Evolutionary conservation across 2,113 vertebrate genomes (phyloP).

Genomic region (Acanthisitta chloris): DNA sequence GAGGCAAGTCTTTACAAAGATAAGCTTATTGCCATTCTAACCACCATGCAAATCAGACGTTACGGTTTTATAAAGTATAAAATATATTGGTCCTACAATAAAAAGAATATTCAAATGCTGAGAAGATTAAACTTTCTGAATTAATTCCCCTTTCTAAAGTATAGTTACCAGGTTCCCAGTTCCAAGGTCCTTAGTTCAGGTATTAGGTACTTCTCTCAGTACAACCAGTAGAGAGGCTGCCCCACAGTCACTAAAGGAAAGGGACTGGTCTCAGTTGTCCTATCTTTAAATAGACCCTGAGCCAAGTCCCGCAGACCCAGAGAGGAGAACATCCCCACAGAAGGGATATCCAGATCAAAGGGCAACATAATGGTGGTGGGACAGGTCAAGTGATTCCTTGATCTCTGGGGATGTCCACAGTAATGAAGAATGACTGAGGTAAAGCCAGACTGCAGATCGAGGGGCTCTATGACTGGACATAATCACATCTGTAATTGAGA

Average conservation of each 20-base stretch:
- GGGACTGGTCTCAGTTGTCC: background rate
- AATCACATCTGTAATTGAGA: background rate
- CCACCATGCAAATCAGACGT: background rate
- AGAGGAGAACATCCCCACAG: background rate
- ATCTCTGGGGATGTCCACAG: fast-evolving
- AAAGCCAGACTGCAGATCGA: background rate
- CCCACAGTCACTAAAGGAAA: background rate
- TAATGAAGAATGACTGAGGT: fast-evolving
- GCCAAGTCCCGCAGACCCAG: background rate
- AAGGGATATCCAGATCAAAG: background rate
- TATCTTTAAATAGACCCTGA: background rate
- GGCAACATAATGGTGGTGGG: background rate
- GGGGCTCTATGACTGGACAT: background rate
- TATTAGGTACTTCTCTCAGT: background rate
- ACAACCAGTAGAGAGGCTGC: background rate
- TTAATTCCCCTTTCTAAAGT: background rate
- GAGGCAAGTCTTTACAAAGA: background rate
- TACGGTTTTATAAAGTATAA: background rate
- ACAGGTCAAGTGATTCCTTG: too few species aligned
- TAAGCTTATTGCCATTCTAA: background rate
- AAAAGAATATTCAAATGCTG: background rate
- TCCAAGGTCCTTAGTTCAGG: background rate
- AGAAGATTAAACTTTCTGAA: background rate
- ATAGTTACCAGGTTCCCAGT: background rate
- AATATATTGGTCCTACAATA: background rate